Evolutionary conservation across 1,140 invertebrate genomes (phyloP).

Genomic region (Hesperophylax magnus): DNA sequence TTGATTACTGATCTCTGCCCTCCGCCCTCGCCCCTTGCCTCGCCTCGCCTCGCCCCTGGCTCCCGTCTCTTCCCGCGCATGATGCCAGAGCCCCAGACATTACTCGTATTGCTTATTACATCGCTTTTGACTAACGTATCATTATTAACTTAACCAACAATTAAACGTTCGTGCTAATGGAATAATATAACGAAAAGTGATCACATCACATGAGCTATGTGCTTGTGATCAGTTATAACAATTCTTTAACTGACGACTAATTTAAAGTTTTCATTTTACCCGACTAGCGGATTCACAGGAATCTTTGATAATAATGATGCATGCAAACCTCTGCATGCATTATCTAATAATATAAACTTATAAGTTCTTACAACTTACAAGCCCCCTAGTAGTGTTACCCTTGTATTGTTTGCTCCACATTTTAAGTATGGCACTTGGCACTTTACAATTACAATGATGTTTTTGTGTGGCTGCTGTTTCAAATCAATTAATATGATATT

Average conservation of each 20-base stretch:
- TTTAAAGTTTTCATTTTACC: too few species aligned
- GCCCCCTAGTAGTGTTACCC: conserved; percentile 44
- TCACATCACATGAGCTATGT: not conserved
- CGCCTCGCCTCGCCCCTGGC: not conserved
- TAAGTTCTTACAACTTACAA: too few species aligned
- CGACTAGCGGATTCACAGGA: too few species aligned
- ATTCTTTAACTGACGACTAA: not conserved
- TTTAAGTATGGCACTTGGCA: conserved; percentile 57
- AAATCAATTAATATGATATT: conserved; percentile 43
- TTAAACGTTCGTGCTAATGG: not conserved
- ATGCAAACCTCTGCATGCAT: conserved; percentile 23
- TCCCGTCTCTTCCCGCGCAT: conserved; percentile 29
- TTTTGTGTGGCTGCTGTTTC: conserved; percentile 54
- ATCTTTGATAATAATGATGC: not conserved
- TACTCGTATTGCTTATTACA: conserved; percentile 15
- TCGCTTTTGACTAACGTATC: conserved; percentile 42
- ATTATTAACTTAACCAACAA: not conserved
- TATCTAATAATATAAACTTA: conserved; percentile 12
- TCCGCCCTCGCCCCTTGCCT: not conserved
- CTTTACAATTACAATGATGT: conserved; percentile 50
- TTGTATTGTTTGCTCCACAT: conserved; percentile 52
- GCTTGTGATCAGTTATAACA: not conserved
- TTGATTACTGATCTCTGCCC: conserved; percentile 11
- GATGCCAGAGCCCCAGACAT: conserved; percentile 15
- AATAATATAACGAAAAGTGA: not conserved